These are phyloP conservation scores for Aptenodytes patagonicus DNA, from an alignment of 2,113 vertebrate species.

Conservation along the genomic window DNA sequence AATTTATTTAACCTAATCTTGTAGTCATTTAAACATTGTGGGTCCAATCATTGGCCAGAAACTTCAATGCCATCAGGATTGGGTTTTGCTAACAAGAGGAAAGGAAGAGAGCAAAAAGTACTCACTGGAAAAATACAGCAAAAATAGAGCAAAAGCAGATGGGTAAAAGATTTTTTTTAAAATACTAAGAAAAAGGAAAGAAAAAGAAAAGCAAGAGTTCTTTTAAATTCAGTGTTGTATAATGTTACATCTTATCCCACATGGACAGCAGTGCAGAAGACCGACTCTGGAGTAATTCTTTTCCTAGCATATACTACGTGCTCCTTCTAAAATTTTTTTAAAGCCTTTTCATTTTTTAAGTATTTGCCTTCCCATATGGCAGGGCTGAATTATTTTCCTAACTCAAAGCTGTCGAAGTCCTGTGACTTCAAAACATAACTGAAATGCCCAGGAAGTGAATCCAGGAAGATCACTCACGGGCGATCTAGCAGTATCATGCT, in stretches of 20 bases:
- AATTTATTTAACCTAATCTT: neutral
- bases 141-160: conserved; percentile 1
- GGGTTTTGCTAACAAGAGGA: neutral
- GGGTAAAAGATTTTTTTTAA: neutral
- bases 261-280: neutral
- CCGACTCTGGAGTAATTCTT: neutral
- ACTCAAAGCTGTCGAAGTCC: neutral
- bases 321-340: neutral
- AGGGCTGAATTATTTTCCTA: neutral
- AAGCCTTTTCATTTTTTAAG: neutral
- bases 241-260: neutral
- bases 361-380: neutral
- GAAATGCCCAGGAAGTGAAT: neutral
- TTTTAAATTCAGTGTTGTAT: neutral
- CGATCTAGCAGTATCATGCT: neutral
- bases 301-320: neutral
- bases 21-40: neutral
- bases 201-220: neutral
- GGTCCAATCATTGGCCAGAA: neutral
- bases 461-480: neutral
- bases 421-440: neutral
- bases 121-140: conserved; percentile 15
- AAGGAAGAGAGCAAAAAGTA: neutral
- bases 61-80: neutral
- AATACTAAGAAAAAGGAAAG: neutral